Evolutionary conservation across 2,888 invertebrate species (phyloP), one percentile per base, ranked within the genome.

Genomic region (Scrobipalpa atriplicella): DNA sequence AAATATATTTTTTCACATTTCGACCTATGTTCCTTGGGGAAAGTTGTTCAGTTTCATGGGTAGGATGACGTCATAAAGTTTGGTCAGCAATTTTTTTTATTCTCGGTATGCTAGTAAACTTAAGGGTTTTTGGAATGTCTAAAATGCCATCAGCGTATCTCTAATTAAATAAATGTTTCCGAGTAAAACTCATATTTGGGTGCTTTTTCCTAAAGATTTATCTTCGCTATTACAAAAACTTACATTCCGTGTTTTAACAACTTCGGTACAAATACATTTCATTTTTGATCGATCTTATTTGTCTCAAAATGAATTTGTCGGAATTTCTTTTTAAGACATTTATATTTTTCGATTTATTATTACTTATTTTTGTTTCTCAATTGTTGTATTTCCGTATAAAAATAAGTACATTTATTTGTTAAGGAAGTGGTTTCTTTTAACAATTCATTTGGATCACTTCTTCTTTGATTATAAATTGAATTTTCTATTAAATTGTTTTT

Each of bases 321-420:
- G 85, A 87, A 85, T 62, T 66, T 84, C 85, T 86, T 84, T n/a
- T 79, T 85, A 87, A 83, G 77, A 78, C 86, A 89, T 87, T 87
- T 90, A 89, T 91, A 90, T 92, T 91, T 91, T 91, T 90, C 82
- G 90, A 91, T 86, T 87, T 82, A 85, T 85, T 86, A 86, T 86
- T 86, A 76, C 81, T 85, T 84, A 79, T 78, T 85, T 81, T 84
- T 84, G 81, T 43, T 86, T 83, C 75, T 80, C 78, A 74, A 81
- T 62, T 88, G 87, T 89, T 89, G 85, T 88, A 85, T 81, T 78
- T 79, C 83, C 78, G 78, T 79, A 76, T 83, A 79, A 74, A 75
- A 77, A 65, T 85, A 86, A 87, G 86, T 87, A 87, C 86, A 86
- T 79, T n/a, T 82, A 84, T 84, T 83, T 78, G 81, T 85, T 83